phyloP scores from a whole-genome alignment of 2,113 vertebrate genomes.

The Pontoporia blainvillei region DNA sequence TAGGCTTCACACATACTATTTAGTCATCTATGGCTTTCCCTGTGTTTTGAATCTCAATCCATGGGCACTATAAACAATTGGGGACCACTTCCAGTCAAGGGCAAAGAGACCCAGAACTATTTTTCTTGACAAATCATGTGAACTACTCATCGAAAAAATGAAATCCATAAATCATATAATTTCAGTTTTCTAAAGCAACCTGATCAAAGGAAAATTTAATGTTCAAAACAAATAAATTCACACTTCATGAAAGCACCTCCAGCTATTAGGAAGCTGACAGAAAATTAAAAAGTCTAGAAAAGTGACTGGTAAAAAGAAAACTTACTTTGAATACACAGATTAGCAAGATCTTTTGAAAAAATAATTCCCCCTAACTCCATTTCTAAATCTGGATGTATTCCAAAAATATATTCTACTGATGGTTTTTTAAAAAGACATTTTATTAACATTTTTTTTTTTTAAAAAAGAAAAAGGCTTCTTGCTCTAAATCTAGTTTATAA shows the following conservation, averaged over 20 bases:
- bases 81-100: not conserved
- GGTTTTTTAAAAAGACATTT: not conserved
- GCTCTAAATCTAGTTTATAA: conserved; percentile 27
- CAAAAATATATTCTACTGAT: conserved; percentile 43
- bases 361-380: not conserved
- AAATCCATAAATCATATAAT: not conserved
- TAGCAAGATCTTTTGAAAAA: not conserved
- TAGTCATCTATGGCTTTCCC: too few relatives aligned
- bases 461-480: not conserved
- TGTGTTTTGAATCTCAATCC: not conserved
- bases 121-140: not conserved
- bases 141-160: not conserved
- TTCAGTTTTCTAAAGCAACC: not conserved
- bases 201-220: not conserved
- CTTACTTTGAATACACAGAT: not conserved
- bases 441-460: not conserved
- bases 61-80: not conserved
- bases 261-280: not conserved
- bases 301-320: conserved; percentile 32
- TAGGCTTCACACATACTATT: not conserved
- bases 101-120: not conserved
- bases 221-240: not conserved
- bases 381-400: not conserved
- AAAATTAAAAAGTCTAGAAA: conserved; percentile 2
- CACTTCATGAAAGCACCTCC: not conserved